These are phyloP conservation scores for Ectemnius cavifrons DNA, from an alignment of 2,888 invertebrate genomes.

Conservation along the genomic window DNA sequence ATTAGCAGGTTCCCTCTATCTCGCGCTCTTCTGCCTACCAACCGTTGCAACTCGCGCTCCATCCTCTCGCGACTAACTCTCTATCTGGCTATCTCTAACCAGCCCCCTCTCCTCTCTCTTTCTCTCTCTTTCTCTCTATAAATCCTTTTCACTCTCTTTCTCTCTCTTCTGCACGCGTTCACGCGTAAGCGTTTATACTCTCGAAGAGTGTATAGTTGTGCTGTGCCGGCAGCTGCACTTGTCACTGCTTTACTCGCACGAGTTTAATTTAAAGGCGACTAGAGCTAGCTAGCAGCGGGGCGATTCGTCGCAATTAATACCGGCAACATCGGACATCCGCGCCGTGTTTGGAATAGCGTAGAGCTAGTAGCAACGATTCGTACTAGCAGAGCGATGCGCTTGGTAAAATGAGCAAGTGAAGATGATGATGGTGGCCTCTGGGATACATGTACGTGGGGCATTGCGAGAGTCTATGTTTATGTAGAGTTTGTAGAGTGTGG, in stretches of 20 bases:
- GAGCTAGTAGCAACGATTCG: constrained; percentile 35
- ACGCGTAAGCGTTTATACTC: neutral
- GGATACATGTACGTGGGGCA: neutral
- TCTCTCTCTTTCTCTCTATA: constrained; percentile 11
- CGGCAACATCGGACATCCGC: constrained; percentile 27
- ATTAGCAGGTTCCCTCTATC: constrained; percentile 30
- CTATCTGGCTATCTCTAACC: neutral
- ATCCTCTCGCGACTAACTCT: neutral
- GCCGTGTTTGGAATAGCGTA: constrained; percentile 30
- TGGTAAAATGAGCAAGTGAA: neutral
- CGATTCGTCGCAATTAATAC: constrained; percentile 49
- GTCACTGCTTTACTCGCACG: constrained; percentile 9
- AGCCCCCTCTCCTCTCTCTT: constrained; percentile 13
- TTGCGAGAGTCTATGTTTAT: neutral
- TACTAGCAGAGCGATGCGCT: neutral
- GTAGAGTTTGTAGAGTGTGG: too few species aligned
- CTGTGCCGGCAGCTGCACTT: constrained; percentile 17
- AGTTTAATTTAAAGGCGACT: constrained; percentile 48
- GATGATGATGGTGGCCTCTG: neutral
- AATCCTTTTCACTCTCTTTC: constrained; percentile 4
- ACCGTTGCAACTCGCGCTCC: neutral
- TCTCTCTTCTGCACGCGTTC: neutral
- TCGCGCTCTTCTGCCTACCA: neutral
- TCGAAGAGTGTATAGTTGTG: neutral
- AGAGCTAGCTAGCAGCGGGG: neutral